Base-by-base conservation (phyloP, 2,113 vertebrate genomes). In the Limnothrissa miodon region DNA sequence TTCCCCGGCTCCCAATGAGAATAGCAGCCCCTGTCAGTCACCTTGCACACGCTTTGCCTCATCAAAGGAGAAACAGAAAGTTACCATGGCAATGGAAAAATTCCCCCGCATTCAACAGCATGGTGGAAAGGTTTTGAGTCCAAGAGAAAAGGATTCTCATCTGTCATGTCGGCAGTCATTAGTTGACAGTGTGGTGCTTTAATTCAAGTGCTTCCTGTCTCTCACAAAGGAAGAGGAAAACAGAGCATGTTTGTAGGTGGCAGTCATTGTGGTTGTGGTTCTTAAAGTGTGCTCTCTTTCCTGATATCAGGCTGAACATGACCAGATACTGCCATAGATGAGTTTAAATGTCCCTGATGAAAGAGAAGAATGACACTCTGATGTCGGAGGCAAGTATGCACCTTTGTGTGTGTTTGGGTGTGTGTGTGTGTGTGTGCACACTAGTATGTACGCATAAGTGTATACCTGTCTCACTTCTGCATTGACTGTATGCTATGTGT, bases 241-340 rank as follows among this genome's bases (percentile, higher is more conserved):
- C 15, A 48, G 46, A 48, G 46, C 17, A 48, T 48, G 46, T 48
- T 0, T 2, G 59, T 74, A 33, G 29, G 33, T 36, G 29, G 66
- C 4, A 4, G 10, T 48, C 33, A 13, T 74, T 74, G 66, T 74
- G 11, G 66, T 11, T 36, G 51, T 39, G 29, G 42, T n/a, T 80
- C 56, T 78, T 39, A 70, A 82, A 53, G 33, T 23, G 8, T 46
- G 42, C 56, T 82, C 29, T 80, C 56, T 62, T 66, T 82, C 66
- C 74, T 82, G 23, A 82, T 6, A 4, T 85, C 80, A 85, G 84
- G 81, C 78, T 70, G 51, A 82, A 74, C 53, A 85, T 85, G 84
- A 85, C 53, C 59, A 44, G 56, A 25, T 39, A 62, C 29, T 80
- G 81, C 51, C 53, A 56, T 78, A 80, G 78, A 74, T 39, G 45